Evolutionary conservation across 2,797 vertebrate species (phyloP).

Genomic region (Poeciliopsis paucimaculata): DNA sequence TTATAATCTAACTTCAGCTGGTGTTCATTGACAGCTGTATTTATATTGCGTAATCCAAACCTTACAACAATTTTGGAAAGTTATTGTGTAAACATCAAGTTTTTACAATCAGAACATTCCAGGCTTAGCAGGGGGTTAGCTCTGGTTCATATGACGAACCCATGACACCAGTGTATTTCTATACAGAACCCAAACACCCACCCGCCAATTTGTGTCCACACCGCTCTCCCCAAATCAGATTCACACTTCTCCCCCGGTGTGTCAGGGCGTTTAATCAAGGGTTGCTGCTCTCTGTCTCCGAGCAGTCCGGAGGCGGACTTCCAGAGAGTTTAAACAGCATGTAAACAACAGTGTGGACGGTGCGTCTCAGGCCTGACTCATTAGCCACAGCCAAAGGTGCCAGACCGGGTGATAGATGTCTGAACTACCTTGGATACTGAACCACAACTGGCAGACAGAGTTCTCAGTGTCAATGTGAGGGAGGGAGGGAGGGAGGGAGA

Average conservation of each 20-base stretch:
- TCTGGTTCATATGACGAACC: conserved; percentile 14
- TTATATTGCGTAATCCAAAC: background rate
- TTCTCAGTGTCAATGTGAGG: background rate
- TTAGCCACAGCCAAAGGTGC: conserved; percentile 49
- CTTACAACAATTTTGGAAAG: background rate
- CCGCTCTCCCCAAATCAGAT: conserved; percentile 16
- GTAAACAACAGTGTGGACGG: conserved; percentile 33
- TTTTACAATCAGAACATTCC: background rate
- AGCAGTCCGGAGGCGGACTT: conserved; percentile 15
- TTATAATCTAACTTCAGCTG: background rate
- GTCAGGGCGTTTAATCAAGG: conserved; percentile 27
- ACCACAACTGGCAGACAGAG: background rate
- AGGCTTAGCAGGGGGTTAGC: background rate
- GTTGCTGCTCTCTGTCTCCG: conserved; percentile 19
- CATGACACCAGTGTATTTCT: conserved; percentile 1
- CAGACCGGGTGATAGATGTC: conserved; percentile 40
- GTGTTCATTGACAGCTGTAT: background rate
- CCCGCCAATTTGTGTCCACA: conserved; percentile 17
- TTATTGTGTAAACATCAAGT: background rate
- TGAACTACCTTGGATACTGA: conserved; percentile 15
- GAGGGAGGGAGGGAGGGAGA: too few relatives aligned
- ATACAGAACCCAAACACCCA: conserved; percentile 7
- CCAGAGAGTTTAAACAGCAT: conserved; percentile 19
- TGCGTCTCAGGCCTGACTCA: conserved; percentile 40
- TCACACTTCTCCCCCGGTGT: conserved; percentile 1